These are phyloP conservation scores for Prochilodus magdalenae DNA, from an alignment of 2,113 vertebrate species.

Conservation along the genomic window DNA sequence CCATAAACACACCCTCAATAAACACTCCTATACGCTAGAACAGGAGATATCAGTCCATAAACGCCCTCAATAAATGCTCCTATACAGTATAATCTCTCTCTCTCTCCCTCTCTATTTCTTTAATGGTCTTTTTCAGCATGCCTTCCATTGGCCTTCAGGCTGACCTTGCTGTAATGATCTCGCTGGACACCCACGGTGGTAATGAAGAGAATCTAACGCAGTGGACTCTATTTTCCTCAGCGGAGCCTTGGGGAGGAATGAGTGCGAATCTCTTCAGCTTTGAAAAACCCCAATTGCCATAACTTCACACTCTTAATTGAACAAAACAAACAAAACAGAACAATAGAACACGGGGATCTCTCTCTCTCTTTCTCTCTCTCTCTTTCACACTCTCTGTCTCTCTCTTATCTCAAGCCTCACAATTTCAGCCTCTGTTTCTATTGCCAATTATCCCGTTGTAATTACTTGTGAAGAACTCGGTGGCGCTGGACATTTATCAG, in stretches of 20 bases:
- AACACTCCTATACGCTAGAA: neutral
- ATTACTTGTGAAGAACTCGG: neutral
- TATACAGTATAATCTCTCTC: neutral
- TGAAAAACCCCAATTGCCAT: neutral
- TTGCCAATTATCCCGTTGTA: neutral
- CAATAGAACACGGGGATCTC: neutral
- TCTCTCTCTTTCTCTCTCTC: neutral
- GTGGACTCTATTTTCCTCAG: neutral
- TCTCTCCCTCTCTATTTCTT: neutral
- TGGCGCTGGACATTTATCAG: neutral
- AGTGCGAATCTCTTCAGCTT: constrained; percentile 6
- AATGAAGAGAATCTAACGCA: neutral
- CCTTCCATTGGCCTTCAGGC: neutral
- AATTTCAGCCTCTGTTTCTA: neutral
- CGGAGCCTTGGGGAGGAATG: neutral
- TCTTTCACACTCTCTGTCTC: neutral
- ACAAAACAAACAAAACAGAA: constrained; percentile 35
- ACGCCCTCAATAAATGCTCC: too few species aligned
- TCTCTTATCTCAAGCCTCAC: neutral
- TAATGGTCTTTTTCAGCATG: neutral
- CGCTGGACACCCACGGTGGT: neutral
- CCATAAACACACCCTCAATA: neutral
- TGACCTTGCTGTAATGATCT: constrained; percentile 13
- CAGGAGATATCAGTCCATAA: neutral
- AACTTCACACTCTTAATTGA: constrained; percentile 7